phyloP scores from a whole-genome alignment of 2,888 invertebrate genomes.

The Alloplasta piceator region DNA sequence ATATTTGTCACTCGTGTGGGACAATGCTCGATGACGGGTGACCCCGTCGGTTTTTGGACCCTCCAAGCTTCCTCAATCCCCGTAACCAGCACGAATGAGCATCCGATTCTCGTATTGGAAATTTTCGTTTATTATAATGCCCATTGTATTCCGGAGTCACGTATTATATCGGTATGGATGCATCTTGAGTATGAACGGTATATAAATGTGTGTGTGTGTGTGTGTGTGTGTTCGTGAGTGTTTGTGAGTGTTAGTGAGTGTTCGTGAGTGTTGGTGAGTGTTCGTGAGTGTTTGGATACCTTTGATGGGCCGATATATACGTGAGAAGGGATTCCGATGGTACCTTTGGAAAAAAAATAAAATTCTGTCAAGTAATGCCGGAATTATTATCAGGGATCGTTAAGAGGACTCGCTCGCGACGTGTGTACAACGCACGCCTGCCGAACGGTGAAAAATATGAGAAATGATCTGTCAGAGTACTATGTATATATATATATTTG shows the following conservation, averaged over 20 bases:
- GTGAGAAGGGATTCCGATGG: constrained; percentile 50
- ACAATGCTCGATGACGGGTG: constrained; percentile 58
- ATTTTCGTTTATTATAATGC: constrained; percentile 44
- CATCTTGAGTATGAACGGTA: constrained; percentile 25
- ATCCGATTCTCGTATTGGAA: constrained; percentile 45
- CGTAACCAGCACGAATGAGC: neutral
- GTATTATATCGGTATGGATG: constrained; percentile 39
- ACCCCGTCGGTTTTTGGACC: constrained; percentile 47
- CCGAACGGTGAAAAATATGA: constrained; percentile 83
- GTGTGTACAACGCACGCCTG: constrained; percentile 60
- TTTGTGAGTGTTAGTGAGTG: too few relatives aligned
- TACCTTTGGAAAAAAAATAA: constrained; percentile 44
- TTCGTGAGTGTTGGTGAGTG: neutral
- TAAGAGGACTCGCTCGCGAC: constrained; percentile 59
- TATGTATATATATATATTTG: constrained; percentile 29
- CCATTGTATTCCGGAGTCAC: constrained; percentile 52
- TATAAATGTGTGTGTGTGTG: neutral
- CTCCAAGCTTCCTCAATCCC: neutral
- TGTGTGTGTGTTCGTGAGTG: too few relatives aligned
- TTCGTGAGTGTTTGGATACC: too few relatives aligned
- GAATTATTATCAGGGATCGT: constrained; percentile 74
- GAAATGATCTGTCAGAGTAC: constrained; percentile 83
- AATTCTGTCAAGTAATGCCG: constrained; percentile 80
- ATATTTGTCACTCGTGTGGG: constrained; percentile 62
- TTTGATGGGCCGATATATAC: neutral